Base-by-base conservation (phyloP, 2,113 vertebrate species). In the Pseudolaguvia tuberculata region DNA sequence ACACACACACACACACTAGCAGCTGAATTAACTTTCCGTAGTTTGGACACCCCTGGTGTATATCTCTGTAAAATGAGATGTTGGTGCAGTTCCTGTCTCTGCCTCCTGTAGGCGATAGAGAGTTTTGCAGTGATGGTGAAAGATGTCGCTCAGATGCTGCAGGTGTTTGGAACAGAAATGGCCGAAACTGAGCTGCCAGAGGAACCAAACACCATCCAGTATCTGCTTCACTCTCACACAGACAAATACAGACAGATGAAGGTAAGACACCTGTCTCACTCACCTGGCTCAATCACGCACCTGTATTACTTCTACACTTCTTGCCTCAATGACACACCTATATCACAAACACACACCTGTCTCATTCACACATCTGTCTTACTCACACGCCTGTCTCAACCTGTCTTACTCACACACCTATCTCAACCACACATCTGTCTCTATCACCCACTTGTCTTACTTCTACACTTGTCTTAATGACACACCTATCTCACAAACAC, bases 41-140 rank as follows among this genome's bases (percentile, higher is more conserved):
- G n/a, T n/a, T n/a, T n/a, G n/a, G n/a, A n/a, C n/a, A n/a, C n/a
- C n/a, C n/a, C n/a, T 27, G 29, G 66, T 45, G 23, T 62, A 52
- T 23, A 20, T 20, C 23, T 68, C 20, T 61, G 31, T 15, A 2
- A 11, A 48, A 25, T 10, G 17, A 2, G 27, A 17, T 27, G 9
- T 4, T 18, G 47, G 15, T 10, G 42, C 17, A 3, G 23, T 42
- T 11, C 13, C 13, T 81, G 29, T 70, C 61, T 58, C 23, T 15
- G 81, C 70, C 89, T 71, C 86, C 78, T 58, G n/a, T 86, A 98
- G 97, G 94, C 95, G 4, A 97, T 99, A 6, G 97, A 98, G 92
- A 95, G 92, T 5, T 98, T 99, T 90, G 97, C 96, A 0, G 90
- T 99, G 55, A 96, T 93, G 0, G 97, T 99, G 82, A 99, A 99